phyloP scores from a whole-genome alignment of 2,797 vertebrate genomes.

The Poeciliopsis infans region DNA sequence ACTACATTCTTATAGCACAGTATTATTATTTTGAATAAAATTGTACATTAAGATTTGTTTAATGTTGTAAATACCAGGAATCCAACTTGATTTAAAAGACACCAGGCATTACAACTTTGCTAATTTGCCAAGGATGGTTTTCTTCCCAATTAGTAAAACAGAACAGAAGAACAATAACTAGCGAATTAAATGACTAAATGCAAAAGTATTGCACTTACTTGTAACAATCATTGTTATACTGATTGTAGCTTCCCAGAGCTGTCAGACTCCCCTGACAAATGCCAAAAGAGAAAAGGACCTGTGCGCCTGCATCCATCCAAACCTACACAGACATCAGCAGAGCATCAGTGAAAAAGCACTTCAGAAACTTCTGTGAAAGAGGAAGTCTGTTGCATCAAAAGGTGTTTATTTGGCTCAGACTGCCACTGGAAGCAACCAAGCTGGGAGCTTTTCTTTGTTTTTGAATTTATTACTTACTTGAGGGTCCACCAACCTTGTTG shows the following conservation, averaged over 20 bases:
- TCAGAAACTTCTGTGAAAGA: neutral
- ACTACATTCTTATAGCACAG: neutral
- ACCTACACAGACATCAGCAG: slow-evolving; percentile 78
- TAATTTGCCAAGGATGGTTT: neutral
- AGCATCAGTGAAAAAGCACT: neutral
- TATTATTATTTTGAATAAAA: neutral
- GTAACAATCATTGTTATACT: slow-evolving; percentile 92
- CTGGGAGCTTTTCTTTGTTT: slow-evolving; percentile 7
- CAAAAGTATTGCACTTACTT: slow-evolving; percentile 78
- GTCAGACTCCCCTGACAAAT: slow-evolving; percentile 92
- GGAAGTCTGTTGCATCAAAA: neutral
- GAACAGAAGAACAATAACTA: neutral
- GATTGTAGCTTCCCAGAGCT: slow-evolving; percentile 92
- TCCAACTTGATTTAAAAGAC: too few relatives aligned
- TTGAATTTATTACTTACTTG: slow-evolving; percentile 82
- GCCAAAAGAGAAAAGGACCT: slow-evolving; percentile 92
- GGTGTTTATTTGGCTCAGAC: neutral
- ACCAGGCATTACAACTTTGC: too few relatives aligned
- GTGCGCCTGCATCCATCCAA: slow-evolving; percentile 95
- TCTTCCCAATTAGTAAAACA: neutral
- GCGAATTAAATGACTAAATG: neutral
- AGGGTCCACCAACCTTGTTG: slow-evolving; percentile 87
- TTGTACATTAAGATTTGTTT: neutral
- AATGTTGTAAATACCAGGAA: neutral
- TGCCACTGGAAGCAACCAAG: neutral